These are phyloP conservation scores for Leptoteleia sp. DNA, from an alignment of 1,140 invertebrate species.

Conservation along the genomic window DNA sequence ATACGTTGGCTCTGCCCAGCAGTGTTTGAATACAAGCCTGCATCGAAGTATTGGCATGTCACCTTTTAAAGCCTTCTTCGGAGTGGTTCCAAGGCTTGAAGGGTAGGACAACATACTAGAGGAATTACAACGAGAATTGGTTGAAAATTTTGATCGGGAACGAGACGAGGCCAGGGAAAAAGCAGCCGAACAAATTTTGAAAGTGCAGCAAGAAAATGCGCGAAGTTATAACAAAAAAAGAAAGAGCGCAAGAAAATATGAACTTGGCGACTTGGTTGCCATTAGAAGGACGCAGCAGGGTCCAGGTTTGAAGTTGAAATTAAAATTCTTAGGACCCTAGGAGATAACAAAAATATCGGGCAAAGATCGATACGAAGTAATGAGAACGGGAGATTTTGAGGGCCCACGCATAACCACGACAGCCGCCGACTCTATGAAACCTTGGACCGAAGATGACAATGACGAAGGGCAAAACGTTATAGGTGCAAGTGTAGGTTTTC, in stretches of 20 bases:
- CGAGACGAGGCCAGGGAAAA: background rate
- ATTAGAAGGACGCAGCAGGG: background rate
- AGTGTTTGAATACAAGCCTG: conserved; percentile 1
- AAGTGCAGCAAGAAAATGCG: background rate
- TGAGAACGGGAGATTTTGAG: background rate
- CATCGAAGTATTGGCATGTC: background rate
- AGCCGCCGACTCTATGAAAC: conserved; percentile 4
- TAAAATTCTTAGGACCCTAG: conserved; percentile 9
- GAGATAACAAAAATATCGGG: background rate
- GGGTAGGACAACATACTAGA: background rate
- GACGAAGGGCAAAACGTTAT: background rate
- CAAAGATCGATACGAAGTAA: background rate
- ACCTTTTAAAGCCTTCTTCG: background rate
- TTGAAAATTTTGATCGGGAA: background rate
- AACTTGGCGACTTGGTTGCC: conserved; percentile 1
- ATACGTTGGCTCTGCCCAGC: background rate
- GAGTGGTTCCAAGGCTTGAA: background rate
- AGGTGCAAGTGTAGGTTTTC: background rate
- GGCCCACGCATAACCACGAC: background rate
- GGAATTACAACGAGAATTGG: background rate
- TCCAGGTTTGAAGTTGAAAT: background rate
- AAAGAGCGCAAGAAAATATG: background rate
- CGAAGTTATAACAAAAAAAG: background rate
- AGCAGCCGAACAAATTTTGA: background rate
- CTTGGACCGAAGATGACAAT: background rate